Conservation (phyloP, 2,113 vertebrate species). For the Dendropsophus ebraccatus region DNA sequence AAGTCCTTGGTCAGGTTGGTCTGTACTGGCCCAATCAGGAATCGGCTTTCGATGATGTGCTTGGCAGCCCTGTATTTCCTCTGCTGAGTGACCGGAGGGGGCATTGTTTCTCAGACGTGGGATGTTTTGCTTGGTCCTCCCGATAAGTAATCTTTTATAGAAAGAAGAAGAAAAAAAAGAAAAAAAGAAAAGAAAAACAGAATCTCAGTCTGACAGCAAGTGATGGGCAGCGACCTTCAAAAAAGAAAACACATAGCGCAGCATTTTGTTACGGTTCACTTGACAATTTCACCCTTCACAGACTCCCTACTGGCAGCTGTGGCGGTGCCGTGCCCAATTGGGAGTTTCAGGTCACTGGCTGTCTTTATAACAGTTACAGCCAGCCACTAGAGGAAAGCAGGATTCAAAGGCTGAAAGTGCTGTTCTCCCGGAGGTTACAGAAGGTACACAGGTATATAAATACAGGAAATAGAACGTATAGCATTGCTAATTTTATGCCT, state of each 20-base stretch:
- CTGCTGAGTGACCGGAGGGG: constrained; percentile 73
- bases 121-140: constrained; percentile 78
- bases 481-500: not conserved
- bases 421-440: not conserved
- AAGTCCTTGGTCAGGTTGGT: constrained; percentile 54
- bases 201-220: constrained; percentile 36
- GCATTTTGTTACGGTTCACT: constrained; percentile 35
- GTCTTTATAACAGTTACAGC: constrained; percentile 26
- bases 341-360: constrained; percentile 36
- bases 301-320: constrained; percentile 33
- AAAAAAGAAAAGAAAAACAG: not conserved
- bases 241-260: constrained; percentile 10
- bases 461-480: not conserved
- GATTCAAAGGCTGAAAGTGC: not conserved
- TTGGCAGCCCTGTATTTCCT: constrained; percentile 60
- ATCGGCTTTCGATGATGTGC: constrained; percentile 61
- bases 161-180: constrained; percentile 59
- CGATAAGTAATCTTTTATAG: constrained; percentile 72
- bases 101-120: constrained; percentile 82
- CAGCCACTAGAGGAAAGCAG: not conserved
- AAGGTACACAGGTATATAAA: not conserved
- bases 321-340: not conserved
- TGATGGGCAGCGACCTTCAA: constrained; percentile 41
- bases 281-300: constrained; percentile 43
- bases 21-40: constrained; percentile 56